Evolutionary conservation across 2,113 vertebrate species (phyloP).

Genomic region (Myiozetetes cayanensis): DNA sequence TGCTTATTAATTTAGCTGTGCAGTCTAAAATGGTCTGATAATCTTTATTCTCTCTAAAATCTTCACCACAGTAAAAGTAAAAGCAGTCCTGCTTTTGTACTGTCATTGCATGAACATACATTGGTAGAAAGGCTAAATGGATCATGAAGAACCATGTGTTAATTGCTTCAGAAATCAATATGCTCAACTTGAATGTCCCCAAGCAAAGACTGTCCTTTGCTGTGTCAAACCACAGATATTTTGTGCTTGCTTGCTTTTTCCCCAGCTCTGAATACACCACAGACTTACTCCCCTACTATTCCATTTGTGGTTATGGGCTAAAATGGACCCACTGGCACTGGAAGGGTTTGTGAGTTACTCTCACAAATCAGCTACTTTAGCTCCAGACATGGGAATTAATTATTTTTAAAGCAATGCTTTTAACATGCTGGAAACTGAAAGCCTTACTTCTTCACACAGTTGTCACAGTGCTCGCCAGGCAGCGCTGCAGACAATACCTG

Average conservation of each 20-base stretch:
- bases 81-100: not conserved
- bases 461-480: not conserved
- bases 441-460: not conserved
- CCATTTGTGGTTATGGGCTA: not conserved
- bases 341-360: not conserved
- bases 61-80: not conserved
- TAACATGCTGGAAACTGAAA: not conserved
- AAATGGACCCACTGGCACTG: not conserved
- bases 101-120: not conserved
- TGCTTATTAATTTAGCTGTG: not conserved
- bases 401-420: not conserved
- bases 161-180: slow-evolving; percentile 54
- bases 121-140: slow-evolving; percentile 16
- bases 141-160: not conserved
- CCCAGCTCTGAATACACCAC: not conserved
- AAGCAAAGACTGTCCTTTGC: slow-evolving; percentile 32
- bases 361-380: not conserved
- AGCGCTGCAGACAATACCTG: not conserved
- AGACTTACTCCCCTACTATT: not conserved
- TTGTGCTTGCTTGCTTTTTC: not conserved
- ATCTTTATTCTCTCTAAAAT: not conserved
- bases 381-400: not conserved
- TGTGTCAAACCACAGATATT: not conserved
- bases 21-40: not conserved
- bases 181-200: slow-evolving; percentile 7